A percentile compares a stretch with the other conserved stretches of the same genome.
Evolutionary conservation across 2,113 vertebrate species (phyloP).

Genomic region (Himantopus leucocephalus): DNA sequence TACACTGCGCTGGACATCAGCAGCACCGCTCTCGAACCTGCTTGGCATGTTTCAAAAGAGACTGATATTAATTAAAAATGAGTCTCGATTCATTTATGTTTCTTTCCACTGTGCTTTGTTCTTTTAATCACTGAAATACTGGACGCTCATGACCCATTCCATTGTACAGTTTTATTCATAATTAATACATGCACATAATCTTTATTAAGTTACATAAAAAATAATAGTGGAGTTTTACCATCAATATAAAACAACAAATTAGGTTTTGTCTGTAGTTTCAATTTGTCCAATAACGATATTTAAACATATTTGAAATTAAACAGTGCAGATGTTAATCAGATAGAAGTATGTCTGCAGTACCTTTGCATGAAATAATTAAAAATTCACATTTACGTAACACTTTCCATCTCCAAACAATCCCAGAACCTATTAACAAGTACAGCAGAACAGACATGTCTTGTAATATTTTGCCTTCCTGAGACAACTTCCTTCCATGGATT

Average conservation of each 20-base stretch:
- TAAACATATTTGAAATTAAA: constrained; percentile 26
- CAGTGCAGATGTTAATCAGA: not conserved
- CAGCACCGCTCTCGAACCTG: not conserved
- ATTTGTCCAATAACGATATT: constrained; percentile 21
- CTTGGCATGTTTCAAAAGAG: not conserved
- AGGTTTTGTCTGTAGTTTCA: constrained; percentile 25
- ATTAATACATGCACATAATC: not conserved
- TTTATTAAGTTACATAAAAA: constrained; percentile 31
- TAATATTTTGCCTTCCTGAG: not conserved
- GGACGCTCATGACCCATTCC: not conserved
- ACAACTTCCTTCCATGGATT: not conserved
- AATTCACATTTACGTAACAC: constrained; percentile 15
- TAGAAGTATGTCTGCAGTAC: not conserved
- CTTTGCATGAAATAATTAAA: constrained; percentile 19
- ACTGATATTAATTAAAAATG: constrained; percentile 13
- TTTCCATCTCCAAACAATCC: constrained; percentile 19
- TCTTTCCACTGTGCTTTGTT: constrained; percentile 30
- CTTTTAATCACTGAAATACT: constrained; percentile 29
- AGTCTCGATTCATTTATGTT: not conserved
- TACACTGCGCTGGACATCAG: not conserved
- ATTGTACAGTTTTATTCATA: not conserved
- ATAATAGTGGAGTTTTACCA: not conserved
- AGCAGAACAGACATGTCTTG: not conserved
- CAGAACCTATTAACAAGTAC: not conserved
- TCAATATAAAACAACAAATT: constrained; percentile 42